These are phyloP conservation scores for Grus americana DNA, from an alignment of 2,113 vertebrate species.

Conservation along the genomic window DNA sequence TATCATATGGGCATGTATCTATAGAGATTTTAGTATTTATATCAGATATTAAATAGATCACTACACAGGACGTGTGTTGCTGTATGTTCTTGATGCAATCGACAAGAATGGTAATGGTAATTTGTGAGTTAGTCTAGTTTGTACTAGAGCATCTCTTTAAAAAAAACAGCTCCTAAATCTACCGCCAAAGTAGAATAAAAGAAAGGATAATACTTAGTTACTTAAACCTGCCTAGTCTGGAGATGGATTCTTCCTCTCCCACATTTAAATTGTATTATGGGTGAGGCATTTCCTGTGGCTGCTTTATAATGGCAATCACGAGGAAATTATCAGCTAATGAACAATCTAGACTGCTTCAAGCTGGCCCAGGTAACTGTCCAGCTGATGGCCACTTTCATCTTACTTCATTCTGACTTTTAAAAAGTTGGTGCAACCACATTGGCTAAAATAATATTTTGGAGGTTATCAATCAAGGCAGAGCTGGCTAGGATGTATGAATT, in stretches of 20 bases:
- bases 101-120: neutral
- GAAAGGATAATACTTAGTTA: neutral
- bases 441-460: neutral
- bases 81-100: neutral
- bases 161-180: neutral
- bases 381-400: neutral
- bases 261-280: neutral
- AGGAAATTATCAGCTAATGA: conserved; percentile 3
- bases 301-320: neutral
- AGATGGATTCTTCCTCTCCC: neutral
- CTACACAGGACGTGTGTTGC: neutral
- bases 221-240: neutral
- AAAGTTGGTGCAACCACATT: neutral
- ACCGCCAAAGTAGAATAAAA: neutral
- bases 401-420: neutral
- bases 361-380: neutral
- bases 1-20: neutral
- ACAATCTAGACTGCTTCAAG: neutral
- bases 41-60: neutral
- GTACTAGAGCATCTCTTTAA: neutral
- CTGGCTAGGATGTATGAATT: neutral
- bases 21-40: neutral
- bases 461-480: neutral
- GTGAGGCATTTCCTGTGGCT: neutral
- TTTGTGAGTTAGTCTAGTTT: neutral